phyloP scores from a whole-genome alignment of 2,888 invertebrate species.

The Epirrhoe tristata region DNA sequence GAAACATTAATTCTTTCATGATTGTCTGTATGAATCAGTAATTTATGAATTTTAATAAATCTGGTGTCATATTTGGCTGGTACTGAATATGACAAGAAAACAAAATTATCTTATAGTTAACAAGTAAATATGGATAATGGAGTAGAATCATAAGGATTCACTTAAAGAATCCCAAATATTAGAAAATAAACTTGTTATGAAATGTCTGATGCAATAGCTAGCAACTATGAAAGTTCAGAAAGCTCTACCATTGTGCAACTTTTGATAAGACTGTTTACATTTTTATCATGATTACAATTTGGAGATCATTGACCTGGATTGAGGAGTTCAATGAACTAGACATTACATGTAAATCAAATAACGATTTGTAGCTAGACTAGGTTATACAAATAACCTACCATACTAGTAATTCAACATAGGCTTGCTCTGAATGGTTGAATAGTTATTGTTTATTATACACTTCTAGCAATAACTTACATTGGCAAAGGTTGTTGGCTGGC shows the following conservation, averaged over 20 bases:
- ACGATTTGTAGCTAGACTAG: not conserved
- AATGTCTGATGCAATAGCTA: conserved; percentile 48
- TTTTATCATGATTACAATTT: conserved; percentile 31
- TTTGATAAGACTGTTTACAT: conserved; percentile 41
- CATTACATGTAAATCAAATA: not conserved
- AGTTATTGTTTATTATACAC: not conserved
- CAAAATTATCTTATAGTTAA: no score
- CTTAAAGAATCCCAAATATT: not conserved
- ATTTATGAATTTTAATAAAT: no score
- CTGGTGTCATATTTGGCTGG: no score
- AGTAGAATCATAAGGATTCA: no score
- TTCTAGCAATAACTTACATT: conserved; percentile 87
- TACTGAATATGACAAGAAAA: no score
- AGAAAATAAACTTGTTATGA: conserved; percentile 9
- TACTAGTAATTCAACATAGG: no score
- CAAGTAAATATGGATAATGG: no score
- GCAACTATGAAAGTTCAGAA: conserved; percentile 36
- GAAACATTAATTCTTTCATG: no score
- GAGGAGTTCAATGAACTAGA: conserved; percentile 27
- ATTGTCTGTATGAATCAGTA: no score
- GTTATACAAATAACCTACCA: not conserved
- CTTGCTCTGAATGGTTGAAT: no score
- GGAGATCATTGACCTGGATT: conserved; percentile 18
- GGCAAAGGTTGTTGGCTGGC: conserved; percentile 90
- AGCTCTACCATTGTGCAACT: conserved; percentile 33